Conservation (phyloP, 2,113 vertebrate genomes). For the Chitala chitala region DNA sequence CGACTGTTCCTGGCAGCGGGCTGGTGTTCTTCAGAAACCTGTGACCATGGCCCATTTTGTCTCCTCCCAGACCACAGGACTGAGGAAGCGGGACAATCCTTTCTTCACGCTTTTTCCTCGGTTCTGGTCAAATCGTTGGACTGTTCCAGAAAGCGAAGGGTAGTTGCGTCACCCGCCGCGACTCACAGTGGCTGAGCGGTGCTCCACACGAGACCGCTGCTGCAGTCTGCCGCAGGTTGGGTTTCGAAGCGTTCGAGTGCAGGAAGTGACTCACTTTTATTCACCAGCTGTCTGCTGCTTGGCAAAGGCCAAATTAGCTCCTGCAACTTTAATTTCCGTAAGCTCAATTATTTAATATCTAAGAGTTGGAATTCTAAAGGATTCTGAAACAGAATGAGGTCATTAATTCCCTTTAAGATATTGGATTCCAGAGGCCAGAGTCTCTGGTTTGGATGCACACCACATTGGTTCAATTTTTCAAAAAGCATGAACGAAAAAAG, state of each 20-base stretch:
- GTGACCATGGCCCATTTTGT: background rate
- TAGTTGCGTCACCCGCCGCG: background rate
- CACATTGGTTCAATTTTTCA: background rate
- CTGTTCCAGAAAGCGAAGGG: background rate
- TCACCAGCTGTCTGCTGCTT: constrained; percentile 15
- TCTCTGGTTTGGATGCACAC: background rate
- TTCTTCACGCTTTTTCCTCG: background rate
- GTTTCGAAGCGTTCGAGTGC: background rate
- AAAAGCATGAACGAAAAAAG: background rate
- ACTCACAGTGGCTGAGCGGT: background rate
- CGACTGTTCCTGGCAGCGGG: too few relatives aligned
- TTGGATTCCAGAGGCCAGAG: background rate
- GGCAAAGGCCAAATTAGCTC: constrained; percentile 56
- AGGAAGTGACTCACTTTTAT: constrained; percentile 21
- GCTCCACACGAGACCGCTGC: background rate
- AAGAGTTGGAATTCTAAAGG: constrained; percentile 56
- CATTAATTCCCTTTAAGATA: constrained; percentile 13
- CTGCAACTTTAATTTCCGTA: constrained; percentile 65
- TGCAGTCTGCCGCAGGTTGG: constrained; percentile 11
- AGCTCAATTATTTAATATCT: constrained; percentile 68
- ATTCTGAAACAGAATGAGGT: constrained; percentile 32
- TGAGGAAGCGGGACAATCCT: background rate
- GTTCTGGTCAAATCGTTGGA: background rate
- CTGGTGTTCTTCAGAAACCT: too few relatives aligned
- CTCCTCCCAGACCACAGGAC: background rate